Base-by-base conservation (phyloP, 2,888 invertebrate species). In the Protodeltote pygarga region DNA sequence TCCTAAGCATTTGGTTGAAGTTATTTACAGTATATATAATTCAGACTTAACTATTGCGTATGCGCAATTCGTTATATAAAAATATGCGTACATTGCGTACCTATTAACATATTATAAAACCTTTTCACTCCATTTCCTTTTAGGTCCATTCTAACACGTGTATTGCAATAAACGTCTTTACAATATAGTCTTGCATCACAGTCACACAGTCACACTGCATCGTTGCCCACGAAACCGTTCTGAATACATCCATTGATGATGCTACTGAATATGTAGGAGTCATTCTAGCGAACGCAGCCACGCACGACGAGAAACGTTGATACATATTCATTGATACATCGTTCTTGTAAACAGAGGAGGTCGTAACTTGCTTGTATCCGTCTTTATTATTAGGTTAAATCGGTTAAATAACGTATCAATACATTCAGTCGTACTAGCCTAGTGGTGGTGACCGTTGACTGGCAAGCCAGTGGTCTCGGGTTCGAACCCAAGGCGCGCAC, bases 191-290 rank as follows among this genome's bases (percentile, higher is more conserved):
- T 63, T 63, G 39, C 49, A 44, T 50, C 59, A n/a, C n/a, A n/a
- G n/a, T n/a, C n/a, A n/a, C n/a, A n/a, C n/a, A n/a, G n/a, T n/a
- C n/a, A 63, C 31, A 17, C 53, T 42, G 27, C 48, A 40, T 41
- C 33, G 34, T 50, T 35, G 9, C 35, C 29, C 17, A 34, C 37
- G 24, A 28, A 58, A 34, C 45, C 28, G 60, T 48, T 44, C 42
- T 48, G 31, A 67, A 67, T 60, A 51, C 53, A 51, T 39, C 33
- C 34, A 67, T 58, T 54, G 53, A 69, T 48, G 41, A 41, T 39
- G 23, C 51, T 46, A 17, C 38, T 69, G 58, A 46, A 61, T 64
- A 70, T 68, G 53, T 19, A 64, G 24, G 17, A 63, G 31, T 19
- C 19, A 47, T 62, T 54, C 29, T 50, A 35, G 38, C 31, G 21